Conservation (phyloP, 2,888 invertebrate species). For the Lissonota sp. region DNA sequence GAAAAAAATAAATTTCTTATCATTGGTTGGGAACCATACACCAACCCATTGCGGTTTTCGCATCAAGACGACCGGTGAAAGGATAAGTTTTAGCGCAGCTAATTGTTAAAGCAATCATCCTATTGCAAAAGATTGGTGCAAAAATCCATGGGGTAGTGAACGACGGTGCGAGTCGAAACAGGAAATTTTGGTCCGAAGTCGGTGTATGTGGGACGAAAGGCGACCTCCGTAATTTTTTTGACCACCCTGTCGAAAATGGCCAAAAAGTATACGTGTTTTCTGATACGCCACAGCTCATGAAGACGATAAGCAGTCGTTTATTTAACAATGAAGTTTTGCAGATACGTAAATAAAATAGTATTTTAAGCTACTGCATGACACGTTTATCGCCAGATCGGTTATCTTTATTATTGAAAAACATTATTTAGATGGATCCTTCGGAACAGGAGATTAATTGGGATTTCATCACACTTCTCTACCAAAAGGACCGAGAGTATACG, state of each 20-base stretch:
- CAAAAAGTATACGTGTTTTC: conserved; percentile 64
- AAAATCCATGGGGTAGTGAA: conserved; percentile 58
- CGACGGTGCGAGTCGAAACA: conserved; percentile 59
- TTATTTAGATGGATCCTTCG: conserved; percentile 17
- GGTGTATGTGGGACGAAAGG: conserved; percentile 58
- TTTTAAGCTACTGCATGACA: too few relatives aligned
- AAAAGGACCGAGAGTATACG: conserved; percentile 30
- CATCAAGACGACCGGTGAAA: conserved; percentile 55
- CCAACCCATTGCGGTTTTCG: conserved; percentile 66
- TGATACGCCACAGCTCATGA: conserved; percentile 68
- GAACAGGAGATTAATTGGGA: conserved; percentile 34
- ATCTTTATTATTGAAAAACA: too few relatives aligned
- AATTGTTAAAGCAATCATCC: conserved; percentile 59
- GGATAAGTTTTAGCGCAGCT: conserved; percentile 56
- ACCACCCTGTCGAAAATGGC: conserved; percentile 54
- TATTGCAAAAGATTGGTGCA: conserved; percentile 40
- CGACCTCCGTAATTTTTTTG: conserved; percentile 44
- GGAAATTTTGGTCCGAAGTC: conserved; percentile 44
- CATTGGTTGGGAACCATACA: conserved; percentile 57
- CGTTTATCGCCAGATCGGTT: too few relatives aligned
- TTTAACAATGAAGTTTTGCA: background rate
- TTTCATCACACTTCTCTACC: conserved; percentile 16
- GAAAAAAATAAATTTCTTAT: conserved; percentile 50
- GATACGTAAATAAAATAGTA: too few relatives aligned
- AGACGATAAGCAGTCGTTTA: conserved; percentile 66